Conservation (phyloP, 2,797 vertebrate genomes). For the Onychomys leucogaster region DNA sequence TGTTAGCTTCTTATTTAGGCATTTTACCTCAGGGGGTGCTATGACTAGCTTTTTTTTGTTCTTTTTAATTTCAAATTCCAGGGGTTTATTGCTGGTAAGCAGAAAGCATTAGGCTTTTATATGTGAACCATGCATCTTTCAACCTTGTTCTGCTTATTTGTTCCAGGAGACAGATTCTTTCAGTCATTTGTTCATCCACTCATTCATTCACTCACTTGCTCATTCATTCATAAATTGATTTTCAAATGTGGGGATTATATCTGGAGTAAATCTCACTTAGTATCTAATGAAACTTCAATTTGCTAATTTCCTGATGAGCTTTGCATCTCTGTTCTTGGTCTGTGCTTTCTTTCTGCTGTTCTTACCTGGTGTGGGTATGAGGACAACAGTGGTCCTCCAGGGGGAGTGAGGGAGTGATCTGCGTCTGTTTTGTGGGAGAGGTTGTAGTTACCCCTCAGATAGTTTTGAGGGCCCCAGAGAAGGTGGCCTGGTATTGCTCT, state of each 20-base stretch:
- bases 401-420: not conserved
- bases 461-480: not conserved
- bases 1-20: too few relatives aligned
- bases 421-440: not conserved
- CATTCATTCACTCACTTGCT: not conserved
- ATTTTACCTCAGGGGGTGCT: not conserved
- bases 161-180: not conserved
- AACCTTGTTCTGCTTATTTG: not conserved
- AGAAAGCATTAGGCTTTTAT: not conserved
- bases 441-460: accelerated
- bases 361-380: not conserved
- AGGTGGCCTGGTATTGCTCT: too few relatives aligned
- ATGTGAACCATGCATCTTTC: accelerated
- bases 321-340: not conserved
- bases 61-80: not conserved
- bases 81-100: too few relatives aligned
- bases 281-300: not conserved
- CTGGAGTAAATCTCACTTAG: not conserved
- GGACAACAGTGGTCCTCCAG: accelerated
- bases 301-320: not conserved
- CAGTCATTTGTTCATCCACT: not conserved
- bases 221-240: not conserved
- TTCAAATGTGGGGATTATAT: not conserved
- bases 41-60: not conserved
- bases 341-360: not conserved